Percentiles rank a stretch among this genome's conserved stretches.
These are phyloP conservation scores for Turritopsis rubra DNA, from an alignment of 30 jellyfish, hydroid and myxozoan species.

Conservation along the genomic window DNA sequence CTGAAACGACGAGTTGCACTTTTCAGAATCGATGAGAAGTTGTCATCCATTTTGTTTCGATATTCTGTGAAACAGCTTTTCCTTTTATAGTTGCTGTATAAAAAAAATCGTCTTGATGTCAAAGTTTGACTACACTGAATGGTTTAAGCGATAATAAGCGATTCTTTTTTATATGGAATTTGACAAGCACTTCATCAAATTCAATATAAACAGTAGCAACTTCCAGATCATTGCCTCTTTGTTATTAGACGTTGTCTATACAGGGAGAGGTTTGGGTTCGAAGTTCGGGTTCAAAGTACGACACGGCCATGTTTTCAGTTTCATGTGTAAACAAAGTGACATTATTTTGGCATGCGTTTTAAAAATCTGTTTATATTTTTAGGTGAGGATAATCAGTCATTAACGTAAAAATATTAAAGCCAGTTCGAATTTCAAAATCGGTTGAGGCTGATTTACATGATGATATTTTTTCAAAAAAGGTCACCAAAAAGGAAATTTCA, in stretches of 20 bases:
- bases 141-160: no score
- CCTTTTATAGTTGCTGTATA: background rate
- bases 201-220: background rate
- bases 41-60: background rate
- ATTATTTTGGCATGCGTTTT: background rate
- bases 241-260: background rate
- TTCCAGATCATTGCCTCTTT: background rate
- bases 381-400: background rate
- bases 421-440: background rate
- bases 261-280: background rate
- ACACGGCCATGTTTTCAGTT: background rate
- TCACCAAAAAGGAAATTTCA: background rate
- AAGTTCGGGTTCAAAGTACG: background rate
- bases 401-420: no score
- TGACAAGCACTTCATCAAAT: background rate
- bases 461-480: background rate
- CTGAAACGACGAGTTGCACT: constrained; percentile 10
- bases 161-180: background rate
- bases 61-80: background rate
- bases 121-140: background rate
- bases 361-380: background rate
- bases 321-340: background rate
- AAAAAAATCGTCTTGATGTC: background rate
- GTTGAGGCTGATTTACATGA: background rate
- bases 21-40: background rate